phyloP scores from a whole-genome alignment of 2,797 vertebrate species.

The Anas bernieri region DNA sequence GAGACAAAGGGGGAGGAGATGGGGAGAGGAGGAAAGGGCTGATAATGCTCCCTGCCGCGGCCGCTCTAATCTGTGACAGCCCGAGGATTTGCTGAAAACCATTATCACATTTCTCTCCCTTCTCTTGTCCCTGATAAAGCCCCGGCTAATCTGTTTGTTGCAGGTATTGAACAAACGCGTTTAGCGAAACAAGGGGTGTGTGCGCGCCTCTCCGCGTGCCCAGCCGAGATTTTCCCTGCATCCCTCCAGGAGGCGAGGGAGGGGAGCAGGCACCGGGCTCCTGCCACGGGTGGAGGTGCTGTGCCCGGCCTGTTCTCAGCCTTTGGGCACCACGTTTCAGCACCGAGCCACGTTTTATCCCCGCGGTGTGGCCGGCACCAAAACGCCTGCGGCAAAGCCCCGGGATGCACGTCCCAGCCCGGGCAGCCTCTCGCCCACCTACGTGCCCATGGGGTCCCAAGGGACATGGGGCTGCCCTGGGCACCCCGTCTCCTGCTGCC shows the following conservation, averaged over 20 bases:
- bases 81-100: slow-evolving; percentile 94
- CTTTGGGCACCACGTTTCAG: background rate
- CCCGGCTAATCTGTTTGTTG: slow-evolving; percentile 93
- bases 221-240: background rate
- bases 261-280: background rate
- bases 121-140: slow-evolving; percentile 92
- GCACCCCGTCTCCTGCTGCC: accelerated
- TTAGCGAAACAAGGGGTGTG: slow-evolving; percentile 81
- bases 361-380: no score
- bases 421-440: background rate
- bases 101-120: slow-evolving; percentile 87
- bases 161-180: slow-evolving; percentile 93
- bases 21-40: slow-evolving; percentile 78
- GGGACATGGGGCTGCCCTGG: background rate
- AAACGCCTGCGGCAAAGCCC: background rate
- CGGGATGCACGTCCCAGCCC: background rate
- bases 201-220: background rate
- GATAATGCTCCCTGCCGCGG: slow-evolving; percentile 82
- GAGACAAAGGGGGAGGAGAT: slow-evolving; percentile 80
- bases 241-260: accelerated
- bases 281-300: background rate
- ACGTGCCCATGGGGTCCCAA: background rate
- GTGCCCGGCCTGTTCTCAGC: background rate
- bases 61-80: slow-evolving; percentile 95
- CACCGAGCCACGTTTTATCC: background rate